phyloP scores from a whole-genome alignment of 2,113 vertebrate species.

The Chloebia gouldiae region DNA sequence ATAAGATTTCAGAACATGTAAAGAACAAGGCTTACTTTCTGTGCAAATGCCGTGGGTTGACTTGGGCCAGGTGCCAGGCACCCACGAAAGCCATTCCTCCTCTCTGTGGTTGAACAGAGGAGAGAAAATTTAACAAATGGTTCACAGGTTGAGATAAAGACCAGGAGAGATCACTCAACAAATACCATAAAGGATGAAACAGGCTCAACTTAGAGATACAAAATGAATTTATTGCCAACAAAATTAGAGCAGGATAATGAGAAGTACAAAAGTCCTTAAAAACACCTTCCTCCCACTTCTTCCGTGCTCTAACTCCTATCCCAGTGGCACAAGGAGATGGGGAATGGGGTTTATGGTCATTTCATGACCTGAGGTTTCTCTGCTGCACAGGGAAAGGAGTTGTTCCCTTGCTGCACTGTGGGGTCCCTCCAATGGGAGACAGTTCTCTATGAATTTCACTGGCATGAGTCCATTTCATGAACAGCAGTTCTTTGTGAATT shows the following conservation, averaged over 20 bases:
- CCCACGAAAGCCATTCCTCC: accelerated
- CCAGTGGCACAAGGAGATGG: accelerated
- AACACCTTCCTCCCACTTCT: neutral
- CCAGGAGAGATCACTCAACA: neutral
- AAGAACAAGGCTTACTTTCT: neutral
- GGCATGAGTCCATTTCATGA: neutral
- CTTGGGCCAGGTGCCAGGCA: neutral
- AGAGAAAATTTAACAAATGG: neutral
- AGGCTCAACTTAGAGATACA: neutral
- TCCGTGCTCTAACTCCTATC: neutral
- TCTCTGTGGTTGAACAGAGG: neutral
- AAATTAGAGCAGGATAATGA: neutral
- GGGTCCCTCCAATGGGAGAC: neutral
- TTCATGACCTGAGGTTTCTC: neutral
- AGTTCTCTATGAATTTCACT: neutral
- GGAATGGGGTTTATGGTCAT: neutral
- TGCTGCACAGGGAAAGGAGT: neutral
- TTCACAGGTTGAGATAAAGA: neutral
- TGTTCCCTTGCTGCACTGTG: accelerated
- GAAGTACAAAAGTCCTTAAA: neutral
- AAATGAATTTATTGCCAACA: neutral
- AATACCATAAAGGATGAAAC: neutral
- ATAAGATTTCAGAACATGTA: neutral
- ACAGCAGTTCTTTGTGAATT: neutral
- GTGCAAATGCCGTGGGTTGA: neutral